Percentiles rank a stretch among this genome's conserved stretches.
Conservation (phyloP, 2,888 invertebrate species). For the Palloptera scutellata region DNA sequence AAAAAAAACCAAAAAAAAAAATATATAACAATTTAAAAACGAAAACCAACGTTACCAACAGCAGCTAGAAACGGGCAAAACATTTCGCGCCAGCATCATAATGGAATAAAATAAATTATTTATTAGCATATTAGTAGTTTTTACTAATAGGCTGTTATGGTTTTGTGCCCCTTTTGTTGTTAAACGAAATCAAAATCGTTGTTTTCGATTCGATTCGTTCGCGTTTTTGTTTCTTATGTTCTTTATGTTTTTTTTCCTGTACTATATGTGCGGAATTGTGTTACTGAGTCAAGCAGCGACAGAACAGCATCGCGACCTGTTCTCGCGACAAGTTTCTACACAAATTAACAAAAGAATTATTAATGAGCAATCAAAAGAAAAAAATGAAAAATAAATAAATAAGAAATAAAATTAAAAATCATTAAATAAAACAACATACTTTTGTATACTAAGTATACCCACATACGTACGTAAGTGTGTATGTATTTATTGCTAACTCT, state of each 20-base stretch:
- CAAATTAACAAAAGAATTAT: slow-evolving; percentile 11
- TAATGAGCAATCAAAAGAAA: slow-evolving; percentile 6
- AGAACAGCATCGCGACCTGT: too few relatives aligned
- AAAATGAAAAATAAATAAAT: neutral
- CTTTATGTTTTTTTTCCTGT: too few relatives aligned
- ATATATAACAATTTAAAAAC: slow-evolving; percentile 27
- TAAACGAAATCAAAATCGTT: too few relatives aligned
- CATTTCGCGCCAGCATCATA: neutral
- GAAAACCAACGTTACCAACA: slow-evolving; percentile 15
- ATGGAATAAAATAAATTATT: slow-evolving; percentile 3
- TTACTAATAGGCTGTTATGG: too few relatives aligned
- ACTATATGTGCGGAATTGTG: slow-evolving; percentile 32
- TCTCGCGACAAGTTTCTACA: slow-evolving; percentile 1
- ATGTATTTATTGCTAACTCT: too few relatives aligned
- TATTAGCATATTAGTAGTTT: neutral
- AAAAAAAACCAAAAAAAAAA: slow-evolving; percentile 28
- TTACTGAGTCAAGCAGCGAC: slow-evolving; percentile 34
- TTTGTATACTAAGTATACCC: too few relatives aligned
- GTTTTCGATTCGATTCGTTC: too few relatives aligned
- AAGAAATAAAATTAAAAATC: neutral
- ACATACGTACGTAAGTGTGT: too few relatives aligned
- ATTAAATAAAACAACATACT: neutral
- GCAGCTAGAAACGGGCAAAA: neutral
- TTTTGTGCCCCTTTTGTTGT: too few relatives aligned
- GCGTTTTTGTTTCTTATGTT: too few relatives aligned